Base-by-base conservation (phyloP, 2,797 vertebrate genomes). In the Sebastolobus alascanus region DNA sequence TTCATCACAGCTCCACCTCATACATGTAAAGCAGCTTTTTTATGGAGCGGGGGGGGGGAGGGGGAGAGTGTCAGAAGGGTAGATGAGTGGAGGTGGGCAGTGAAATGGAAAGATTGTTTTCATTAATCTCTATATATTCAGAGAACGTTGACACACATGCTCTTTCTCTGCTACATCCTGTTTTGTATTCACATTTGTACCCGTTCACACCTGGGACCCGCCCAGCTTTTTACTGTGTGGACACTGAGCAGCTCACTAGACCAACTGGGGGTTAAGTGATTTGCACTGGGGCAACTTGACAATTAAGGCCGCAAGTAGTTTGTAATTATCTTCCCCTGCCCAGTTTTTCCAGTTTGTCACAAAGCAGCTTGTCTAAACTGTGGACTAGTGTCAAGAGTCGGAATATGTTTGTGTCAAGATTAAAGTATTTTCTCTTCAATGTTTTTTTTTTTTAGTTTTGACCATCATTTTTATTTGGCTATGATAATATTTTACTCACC, bases 1-100 rank as follows among this genome's bases (percentile, higher is more conserved):
- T 92, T 93, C 91, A 93, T 93, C 90, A 89, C 89, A 25, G 77
- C 69, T 67, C 37, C 72, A 35, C 79, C 89, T 91, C 80, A 73
- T 87, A 90, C 87, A 90, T 89, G 84, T 85, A 85, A 89, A 87
- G 61, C 85, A 85, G 84, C 63, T 83, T 84, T 87, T 77, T 87
- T 88, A 89, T 84, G 78, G 85, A 68, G 68, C 38, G n/a, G 13
- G 33, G 58, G 67, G 29, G 77, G 77, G 25, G 77, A 68, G 13
- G 55, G 73, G 68, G 46, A n/a, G 25, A 14, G 16, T 29, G 56
- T 61, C 59, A 16, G 59, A 20, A n/a, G 31, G 31, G 10, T 35
- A n/a, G 59, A 61, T 2, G 60, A 22, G 60, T 37, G 60, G 60
- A 37, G 33, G 60, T n/a, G 33, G 65, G 71, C 31, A 56, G 60